Evolutionary conservation across 2,797 vertebrate genomes (phyloP).

Genomic region (Phrynocephalus vlangalii): DNA sequence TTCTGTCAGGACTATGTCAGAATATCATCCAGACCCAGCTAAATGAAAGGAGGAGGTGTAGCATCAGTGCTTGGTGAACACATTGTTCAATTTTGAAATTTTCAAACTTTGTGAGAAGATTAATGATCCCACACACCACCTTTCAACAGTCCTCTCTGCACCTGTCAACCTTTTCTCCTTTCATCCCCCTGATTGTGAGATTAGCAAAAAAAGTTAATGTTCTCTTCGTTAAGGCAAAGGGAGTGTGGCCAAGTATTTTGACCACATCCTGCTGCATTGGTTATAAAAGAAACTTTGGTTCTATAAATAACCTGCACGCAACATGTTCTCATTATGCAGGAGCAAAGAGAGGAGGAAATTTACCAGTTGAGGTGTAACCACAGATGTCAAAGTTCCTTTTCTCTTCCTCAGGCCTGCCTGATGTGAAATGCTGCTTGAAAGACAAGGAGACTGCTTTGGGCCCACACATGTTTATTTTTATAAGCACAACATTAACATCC

Average conservation of each 20-base stretch:
- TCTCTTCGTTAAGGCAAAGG: conserved; percentile 15
- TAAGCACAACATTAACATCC: conserved; percentile 4
- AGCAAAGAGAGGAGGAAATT: conserved; percentile 33
- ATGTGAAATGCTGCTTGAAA: conserved; percentile 13
- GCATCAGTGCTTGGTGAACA: not conserved
- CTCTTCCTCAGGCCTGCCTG: conserved; percentile 23
- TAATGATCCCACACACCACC: not conserved
- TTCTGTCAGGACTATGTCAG: not conserved
- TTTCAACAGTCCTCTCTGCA: conserved; percentile 21
- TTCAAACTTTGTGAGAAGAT: not conserved
- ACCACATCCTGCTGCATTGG: conserved; percentile 37
- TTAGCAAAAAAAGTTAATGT: conserved; percentile 32
- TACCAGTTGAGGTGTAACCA: conserved; percentile 35
- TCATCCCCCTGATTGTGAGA: conserved; percentile 28
- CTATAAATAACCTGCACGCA: conserved; percentile 40
- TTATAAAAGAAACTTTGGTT: conserved; percentile 26
- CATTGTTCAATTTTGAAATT: conserved; percentile 16
- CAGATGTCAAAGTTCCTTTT: conserved; percentile 19
- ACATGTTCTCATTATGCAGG: conserved; percentile 35
- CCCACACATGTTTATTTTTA: conserved; percentile 25
- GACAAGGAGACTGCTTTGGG: not conserved
- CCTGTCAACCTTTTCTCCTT: conserved; percentile 28
- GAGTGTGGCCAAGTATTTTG: conserved; percentile 13
- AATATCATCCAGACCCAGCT: not conserved
- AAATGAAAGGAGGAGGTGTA: not conserved